A percentile compares a stretch with the other conserved stretches of the same genome.
Evolutionary conservation across 2,797 vertebrate genomes (phyloP).

Genomic region (Scarus forsteni): DNA sequence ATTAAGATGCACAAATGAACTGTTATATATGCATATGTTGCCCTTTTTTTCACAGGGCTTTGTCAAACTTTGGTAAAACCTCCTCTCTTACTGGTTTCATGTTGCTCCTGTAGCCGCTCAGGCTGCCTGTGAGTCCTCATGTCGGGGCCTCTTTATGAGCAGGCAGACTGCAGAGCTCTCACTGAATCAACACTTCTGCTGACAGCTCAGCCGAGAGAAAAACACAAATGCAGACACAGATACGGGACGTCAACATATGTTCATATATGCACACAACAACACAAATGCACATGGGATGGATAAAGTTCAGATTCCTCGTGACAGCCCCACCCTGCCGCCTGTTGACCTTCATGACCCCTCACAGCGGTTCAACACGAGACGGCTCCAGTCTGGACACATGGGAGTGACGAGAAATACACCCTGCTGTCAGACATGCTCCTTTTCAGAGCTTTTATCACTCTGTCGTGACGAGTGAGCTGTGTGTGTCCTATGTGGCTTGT

Average conservation of each 20-base stretch:
- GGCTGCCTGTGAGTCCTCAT: conserved; percentile 35
- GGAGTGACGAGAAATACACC: conserved; percentile 20
- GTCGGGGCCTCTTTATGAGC: conserved; percentile 47
- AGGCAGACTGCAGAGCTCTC: conserved; percentile 46
- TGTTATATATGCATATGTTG: too few relatives aligned
- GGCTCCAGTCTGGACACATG: conserved; percentile 28
- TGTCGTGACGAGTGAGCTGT: conserved; percentile 7
- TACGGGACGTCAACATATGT: neutral
- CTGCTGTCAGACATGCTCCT: conserved; percentile 17
- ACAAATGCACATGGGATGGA: conserved; percentile 27
- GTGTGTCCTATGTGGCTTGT: conserved; percentile 14
- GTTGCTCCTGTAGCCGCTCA: conserved; percentile 34
- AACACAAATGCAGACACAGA: conserved; percentile 13
- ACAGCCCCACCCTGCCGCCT: conserved; percentile 32
- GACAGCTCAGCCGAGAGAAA: conserved; percentile 40
- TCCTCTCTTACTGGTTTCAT: too few relatives aligned
- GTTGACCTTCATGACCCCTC: conserved; percentile 37
- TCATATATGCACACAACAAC: neutral
- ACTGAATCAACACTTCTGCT: conserved; percentile 54
- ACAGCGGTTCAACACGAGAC: conserved; percentile 29
- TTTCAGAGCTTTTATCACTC: conserved; percentile 14
- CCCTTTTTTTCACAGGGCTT: too few relatives aligned
- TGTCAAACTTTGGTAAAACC: too few relatives aligned
- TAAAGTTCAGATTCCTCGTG: conserved; percentile 51
- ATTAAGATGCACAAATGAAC: too few relatives aligned